Base-by-base conservation (phyloP, 2,888 invertebrate genomes). In the Eilema griseolum region DNA sequence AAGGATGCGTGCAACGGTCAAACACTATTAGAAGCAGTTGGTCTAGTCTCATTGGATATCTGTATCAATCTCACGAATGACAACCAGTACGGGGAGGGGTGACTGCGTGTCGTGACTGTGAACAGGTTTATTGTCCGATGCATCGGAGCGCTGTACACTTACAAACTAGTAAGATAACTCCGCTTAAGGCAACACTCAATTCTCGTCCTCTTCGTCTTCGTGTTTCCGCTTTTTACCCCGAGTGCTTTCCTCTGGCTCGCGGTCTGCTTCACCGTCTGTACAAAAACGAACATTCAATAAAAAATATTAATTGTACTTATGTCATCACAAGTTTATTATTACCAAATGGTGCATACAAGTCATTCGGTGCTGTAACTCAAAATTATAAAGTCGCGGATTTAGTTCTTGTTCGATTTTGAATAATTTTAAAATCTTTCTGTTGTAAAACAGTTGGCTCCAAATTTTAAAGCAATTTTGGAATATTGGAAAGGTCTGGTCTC, bases 201-300 rank as follows among this genome's bases (percentile, higher is more conserved):
- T 95, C 73, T 95, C 95, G 59, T 95, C 93, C 70, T 95, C 95
- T 57, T 95, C 93, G 60, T 96, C 96, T 82, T 96, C 96, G 75
- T 95, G 96, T 95, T 96, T 96, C 88, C 96, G 95, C 83, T 96
- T 96, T 90, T 96, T 96, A 89, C 96, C 96, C 84, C 96, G 93
- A 86, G 96, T 96, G 85, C 96, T 95, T 84, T 96, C 94, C 85
- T 96, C 94, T 41, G 92, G 93, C 76, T 86, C 90, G 59, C 89
- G 92, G 80, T 91, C 92, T 57, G 91, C 90, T 7, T 90, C 92
- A 46, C 94, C 95, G 79, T 95, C 96, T 95, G 88, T n/a, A 74
- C 75, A 69, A 67, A 14, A 68, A 63, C 63, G 37, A 11, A 61
- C 20, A 61, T 33, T 62, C 62, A 10, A 62, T 14, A 16, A 5